phyloP scores from a whole-genome alignment of 2,888 invertebrate species.

The Dynastes maya region DNA sequence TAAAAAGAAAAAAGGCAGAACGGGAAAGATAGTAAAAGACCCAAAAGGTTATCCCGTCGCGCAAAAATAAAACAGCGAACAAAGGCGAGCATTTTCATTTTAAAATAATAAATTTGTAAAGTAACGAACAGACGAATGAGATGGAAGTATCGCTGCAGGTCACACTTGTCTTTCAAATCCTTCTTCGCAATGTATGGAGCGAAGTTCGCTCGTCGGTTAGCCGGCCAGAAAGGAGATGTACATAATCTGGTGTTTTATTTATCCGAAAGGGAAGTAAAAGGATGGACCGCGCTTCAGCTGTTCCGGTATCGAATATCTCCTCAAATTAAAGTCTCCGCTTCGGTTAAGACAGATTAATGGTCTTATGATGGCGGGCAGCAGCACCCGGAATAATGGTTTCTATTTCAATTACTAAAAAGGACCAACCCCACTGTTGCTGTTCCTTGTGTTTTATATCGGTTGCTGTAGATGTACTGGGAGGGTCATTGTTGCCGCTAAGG shows the following conservation, averaged over 20 bases:
- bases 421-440: constrained; percentile 27
- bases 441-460: too few relatives aligned
- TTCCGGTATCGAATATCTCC: constrained; percentile 54
- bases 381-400: constrained; percentile 54
- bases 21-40: not conserved
- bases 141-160: not conserved
- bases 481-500: too few relatives aligned
- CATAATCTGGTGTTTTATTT: constrained; percentile 38
- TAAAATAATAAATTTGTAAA: constrained; percentile 41
- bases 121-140: constrained; percentile 19
- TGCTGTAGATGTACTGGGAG: too few relatives aligned
- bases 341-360: constrained; percentile 56
- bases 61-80: not conserved
- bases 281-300: constrained; percentile 16
- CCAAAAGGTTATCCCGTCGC: not conserved
- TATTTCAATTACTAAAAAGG: constrained; percentile 57
- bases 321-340: constrained; percentile 55
- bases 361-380: constrained; percentile 54
- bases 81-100: constrained; percentile 19
- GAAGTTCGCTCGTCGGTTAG: not conserved
- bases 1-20: not conserved
- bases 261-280: constrained; percentile 3
- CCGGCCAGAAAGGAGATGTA: not conserved
- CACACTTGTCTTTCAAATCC: constrained; percentile 11
- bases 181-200: not conserved